Conservation (phyloP, 2,888 invertebrate species). For the Coenonympha glycerion region DNA sequence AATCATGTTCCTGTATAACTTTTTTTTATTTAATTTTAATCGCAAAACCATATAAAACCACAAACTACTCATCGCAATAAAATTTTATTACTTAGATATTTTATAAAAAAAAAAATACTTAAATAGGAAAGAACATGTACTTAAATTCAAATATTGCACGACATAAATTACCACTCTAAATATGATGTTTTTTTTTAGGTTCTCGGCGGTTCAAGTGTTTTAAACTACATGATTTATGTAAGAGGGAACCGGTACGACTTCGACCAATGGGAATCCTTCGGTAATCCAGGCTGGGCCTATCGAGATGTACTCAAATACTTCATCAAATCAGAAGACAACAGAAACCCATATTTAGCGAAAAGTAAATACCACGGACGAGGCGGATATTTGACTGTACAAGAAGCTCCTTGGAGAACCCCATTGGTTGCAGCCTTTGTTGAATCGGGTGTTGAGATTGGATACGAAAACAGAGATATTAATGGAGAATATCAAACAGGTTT, state of each 20-base stretch:
- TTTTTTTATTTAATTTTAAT: too few species aligned
- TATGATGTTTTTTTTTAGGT: conserved; percentile 66
- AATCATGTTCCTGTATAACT: too few species aligned
- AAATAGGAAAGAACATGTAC: too few species aligned
- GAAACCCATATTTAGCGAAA: conserved; percentile 86
- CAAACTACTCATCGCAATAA: too few species aligned
- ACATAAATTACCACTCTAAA: not conserved
- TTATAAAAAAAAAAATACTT: too few species aligned
- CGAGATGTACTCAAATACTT: conserved; percentile 90
- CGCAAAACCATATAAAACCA: too few species aligned
- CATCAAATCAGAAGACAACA: conserved; percentile 91
- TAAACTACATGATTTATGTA: conserved; percentile 94
- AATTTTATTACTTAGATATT: too few species aligned
- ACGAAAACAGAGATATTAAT: conserved; percentile 88
- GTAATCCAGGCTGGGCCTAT: conserved; percentile 94
- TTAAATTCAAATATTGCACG: too few species aligned
- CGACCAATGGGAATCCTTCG: conserved; percentile 89
- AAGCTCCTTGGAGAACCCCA: conserved; percentile 89
- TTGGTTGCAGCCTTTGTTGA: conserved; percentile 88
- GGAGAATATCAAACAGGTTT: conserved; percentile 87
- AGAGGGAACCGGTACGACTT: conserved; percentile 90
- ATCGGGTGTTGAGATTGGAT: conserved; percentile 88
- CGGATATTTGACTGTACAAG: conserved; percentile 86
- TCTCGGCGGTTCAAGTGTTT: conserved; percentile 89
- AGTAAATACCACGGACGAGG: conserved; percentile 82